Conservation (phyloP, 2,888 invertebrate genomes). For the Tetragnatha montana region DNA sequence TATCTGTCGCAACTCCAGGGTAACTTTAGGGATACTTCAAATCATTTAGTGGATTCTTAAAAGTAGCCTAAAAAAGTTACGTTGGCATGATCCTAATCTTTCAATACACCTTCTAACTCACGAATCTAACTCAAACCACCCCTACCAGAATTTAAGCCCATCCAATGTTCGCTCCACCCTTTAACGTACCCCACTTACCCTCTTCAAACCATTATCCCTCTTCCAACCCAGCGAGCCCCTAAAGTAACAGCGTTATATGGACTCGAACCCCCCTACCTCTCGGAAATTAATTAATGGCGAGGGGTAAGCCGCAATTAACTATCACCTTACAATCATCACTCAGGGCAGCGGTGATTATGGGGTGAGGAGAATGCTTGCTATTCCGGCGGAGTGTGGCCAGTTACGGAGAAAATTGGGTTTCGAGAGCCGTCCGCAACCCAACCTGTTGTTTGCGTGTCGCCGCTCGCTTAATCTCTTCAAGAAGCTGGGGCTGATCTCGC, state of each 20-base stretch:
- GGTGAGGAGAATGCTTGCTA: constrained; percentile 18
- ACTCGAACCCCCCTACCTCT: constrained; percentile 50
- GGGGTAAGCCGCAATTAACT: constrained; percentile 48
- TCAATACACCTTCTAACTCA: no score
- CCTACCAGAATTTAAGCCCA: not conserved
- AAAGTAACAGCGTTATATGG: constrained; percentile 38
- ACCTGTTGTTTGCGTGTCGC: constrained; percentile 58
- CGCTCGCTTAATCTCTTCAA: not conserved
- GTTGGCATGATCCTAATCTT: not conserved
- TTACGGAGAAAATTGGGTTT: constrained; percentile 46
- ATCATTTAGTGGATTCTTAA: not conserved
- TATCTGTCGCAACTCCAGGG: no score
- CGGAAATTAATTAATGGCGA: constrained; percentile 62
- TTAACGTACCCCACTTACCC: not conserved
- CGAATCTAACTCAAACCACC: no score
- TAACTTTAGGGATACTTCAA: not conserved
- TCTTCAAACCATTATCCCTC: constrained; percentile 56
- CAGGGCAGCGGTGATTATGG: constrained; percentile 33
- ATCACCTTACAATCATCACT: constrained; percentile 49
- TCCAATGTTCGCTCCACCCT: no score
- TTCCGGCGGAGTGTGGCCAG: constrained; percentile 28
- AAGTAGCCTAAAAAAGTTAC: not conserved
- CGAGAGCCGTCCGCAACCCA: not conserved
- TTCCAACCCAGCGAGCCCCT: constrained; percentile 34
- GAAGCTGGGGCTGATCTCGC: not conserved